Evolutionary conservation across 1,140 invertebrate species (phyloP).

Genomic region (Panulirus ornatus): DNA sequence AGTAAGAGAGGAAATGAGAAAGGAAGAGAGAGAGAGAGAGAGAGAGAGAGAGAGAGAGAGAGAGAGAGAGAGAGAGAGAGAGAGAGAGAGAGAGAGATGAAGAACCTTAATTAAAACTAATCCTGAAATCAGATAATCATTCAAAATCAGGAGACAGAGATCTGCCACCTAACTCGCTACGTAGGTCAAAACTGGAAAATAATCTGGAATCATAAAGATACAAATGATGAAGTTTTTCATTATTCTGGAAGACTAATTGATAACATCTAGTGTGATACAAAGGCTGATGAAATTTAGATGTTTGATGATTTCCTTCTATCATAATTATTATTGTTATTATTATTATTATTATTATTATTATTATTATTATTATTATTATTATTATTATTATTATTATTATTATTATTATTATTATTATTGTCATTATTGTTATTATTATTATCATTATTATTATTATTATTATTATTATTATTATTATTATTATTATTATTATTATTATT

Average conservation of each 20-base stretch:
- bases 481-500: no score
- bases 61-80: slow-evolving; percentile 23
- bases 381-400: not conserved
- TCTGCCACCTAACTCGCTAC: no score
- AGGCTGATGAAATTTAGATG: not conserved
- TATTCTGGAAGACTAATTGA: no score
- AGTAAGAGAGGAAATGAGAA: no score
- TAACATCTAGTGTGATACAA: no score
- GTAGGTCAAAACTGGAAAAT: no score
- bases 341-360: not conserved
- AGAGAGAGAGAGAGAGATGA: slow-evolving; percentile 15
- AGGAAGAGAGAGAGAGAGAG: no score
- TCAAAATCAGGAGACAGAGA: no score
- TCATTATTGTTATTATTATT: not conserved
- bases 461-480: not conserved
- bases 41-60: not conserved
- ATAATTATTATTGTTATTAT: not conserved
- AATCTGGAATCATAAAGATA: no score
- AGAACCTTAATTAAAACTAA: not conserved
- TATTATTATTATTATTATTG: not conserved
- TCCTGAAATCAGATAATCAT: not conserved
- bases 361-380: not conserved
- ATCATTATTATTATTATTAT: not conserved
- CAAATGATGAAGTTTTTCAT: no score
- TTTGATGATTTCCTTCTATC: not conserved